phyloP scores from a whole-genome alignment of 2,113 vertebrate species.

The Chrysochloris asiatica region DNA sequence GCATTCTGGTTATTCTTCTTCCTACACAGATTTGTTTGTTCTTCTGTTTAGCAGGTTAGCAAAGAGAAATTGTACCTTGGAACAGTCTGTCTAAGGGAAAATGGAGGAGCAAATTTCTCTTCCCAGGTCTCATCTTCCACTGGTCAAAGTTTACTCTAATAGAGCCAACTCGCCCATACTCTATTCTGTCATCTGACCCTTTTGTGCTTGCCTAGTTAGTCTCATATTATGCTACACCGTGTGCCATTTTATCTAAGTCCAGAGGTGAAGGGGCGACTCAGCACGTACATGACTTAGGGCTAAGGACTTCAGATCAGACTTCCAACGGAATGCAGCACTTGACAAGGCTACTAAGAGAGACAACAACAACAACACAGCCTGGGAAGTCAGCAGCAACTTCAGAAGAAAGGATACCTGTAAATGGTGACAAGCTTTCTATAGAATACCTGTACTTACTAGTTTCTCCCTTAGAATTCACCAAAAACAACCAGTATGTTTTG shows the following conservation, averaged over 20 bases:
- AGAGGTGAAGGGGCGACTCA: neutral
- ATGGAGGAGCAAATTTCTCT: neutral
- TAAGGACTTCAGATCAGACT: neutral
- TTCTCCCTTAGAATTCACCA: conserved; percentile 8
- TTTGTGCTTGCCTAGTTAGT: neutral
- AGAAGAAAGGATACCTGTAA: neutral
- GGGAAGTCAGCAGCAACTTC: neutral
- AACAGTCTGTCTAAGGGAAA: neutral
- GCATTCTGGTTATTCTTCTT: too few relatives aligned
- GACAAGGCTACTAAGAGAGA: neutral
- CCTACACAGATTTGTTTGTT: too few relatives aligned
- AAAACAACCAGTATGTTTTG: neutral
- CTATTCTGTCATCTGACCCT: neutral
- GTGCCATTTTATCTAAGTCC: neutral
- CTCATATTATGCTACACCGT: neutral
- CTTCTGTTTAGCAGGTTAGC: neutral
- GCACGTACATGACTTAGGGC: neutral
- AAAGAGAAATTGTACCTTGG: neutral
- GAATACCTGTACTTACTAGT: neutral
- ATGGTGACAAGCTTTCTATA: neutral
- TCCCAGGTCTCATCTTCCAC: neutral
- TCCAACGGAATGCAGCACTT: neutral
- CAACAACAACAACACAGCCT: neutral
- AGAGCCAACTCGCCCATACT: neutral
- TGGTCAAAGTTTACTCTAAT: neutral